A percentile compares a stretch with the other conserved stretches of the same genome.
Conservation (phyloP, 1,140 invertebrate genomes). For the Drosophila biarmipes region DNA sequence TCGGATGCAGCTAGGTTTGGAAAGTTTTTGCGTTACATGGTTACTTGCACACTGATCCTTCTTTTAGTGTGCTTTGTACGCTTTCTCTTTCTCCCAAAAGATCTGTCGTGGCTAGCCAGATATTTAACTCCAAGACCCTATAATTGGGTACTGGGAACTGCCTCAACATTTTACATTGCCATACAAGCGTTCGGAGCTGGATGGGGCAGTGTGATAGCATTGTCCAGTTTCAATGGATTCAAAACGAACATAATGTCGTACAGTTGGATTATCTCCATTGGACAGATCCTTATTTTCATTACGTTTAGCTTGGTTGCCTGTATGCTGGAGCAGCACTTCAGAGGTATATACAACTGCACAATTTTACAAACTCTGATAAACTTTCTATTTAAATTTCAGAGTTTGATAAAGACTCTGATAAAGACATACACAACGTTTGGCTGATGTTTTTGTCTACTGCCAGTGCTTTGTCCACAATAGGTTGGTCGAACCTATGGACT, state of each 20-base stretch:
- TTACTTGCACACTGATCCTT: conserved; percentile 32
- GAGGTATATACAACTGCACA: conserved; percentile 15
- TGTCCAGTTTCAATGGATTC: conserved; percentile 95
- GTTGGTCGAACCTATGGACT: conserved; percentile 61
- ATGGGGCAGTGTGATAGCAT: conserved; percentile 95
- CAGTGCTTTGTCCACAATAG: conserved; percentile 40
- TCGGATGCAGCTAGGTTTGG: conserved; percentile 67
- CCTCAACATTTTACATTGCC: conserved; percentile 36
- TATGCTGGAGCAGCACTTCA: conserved; percentile 49
- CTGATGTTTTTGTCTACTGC: conserved; percentile 58
- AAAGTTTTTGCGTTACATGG: conserved; percentile 48
- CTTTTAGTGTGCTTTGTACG: conserved; percentile 55
- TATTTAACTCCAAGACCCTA: conserved; percentile 88
- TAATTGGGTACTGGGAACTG: conserved; percentile 12
- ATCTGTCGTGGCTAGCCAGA: conserved; percentile 90
- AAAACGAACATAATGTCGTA: conserved; percentile 88
- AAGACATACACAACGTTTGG: conserved; percentile 46
- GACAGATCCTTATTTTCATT: conserved; percentile 56
- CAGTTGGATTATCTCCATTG: conserved; percentile 76
- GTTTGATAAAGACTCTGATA: accelerated
- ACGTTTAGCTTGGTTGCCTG: conserved; percentile 55
- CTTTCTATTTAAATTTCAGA: conserved; percentile 4
- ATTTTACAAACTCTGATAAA: not conserved
- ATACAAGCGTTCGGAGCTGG: conserved; percentile 91
- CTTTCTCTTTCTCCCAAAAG: conserved; percentile 87